These are phyloP conservation scores for Acipenser transmontanus DNA, from an alignment of 2,797 vertebrate species.

Conservation along the genomic window DNA sequence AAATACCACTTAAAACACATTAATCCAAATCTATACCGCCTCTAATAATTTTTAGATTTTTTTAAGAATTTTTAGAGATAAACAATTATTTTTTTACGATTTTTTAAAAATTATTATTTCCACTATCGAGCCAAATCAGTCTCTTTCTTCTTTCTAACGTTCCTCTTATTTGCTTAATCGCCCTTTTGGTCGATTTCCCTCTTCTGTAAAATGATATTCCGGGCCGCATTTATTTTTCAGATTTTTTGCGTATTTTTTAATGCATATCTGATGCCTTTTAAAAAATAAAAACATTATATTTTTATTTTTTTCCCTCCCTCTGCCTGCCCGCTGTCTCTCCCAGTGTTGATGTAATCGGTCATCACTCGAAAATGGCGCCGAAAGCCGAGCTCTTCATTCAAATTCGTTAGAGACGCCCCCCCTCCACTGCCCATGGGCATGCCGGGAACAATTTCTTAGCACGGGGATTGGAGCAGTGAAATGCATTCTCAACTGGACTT, in stretches of 20 bases:
- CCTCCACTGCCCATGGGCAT: slow-evolving; percentile 59
- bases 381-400: slow-evolving; percentile 95
- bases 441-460: slow-evolving; percentile 52
- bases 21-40: slow-evolving; percentile 16
- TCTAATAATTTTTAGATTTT: slow-evolving; percentile 25
- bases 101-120: slow-evolving; percentile 30
- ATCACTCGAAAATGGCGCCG: slow-evolving; percentile 98
- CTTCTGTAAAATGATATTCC: slow-evolving; percentile 7
- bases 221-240: neutral
- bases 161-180: slow-evolving; percentile 14
- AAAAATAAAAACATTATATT: slow-evolving; percentile 3
- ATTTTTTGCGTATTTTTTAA: slow-evolving; percentile 23
- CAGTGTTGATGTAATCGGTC: slow-evolving; percentile 69
- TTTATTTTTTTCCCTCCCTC: neutral
- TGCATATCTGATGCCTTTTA: slow-evolving; percentile 9
- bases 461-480: slow-evolving; percentile 55
- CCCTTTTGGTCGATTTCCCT: slow-evolving; percentile 15
- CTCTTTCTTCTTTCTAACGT: slow-evolving; percentile 25
- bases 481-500: slow-evolving; percentile 68
- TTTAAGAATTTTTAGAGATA: slow-evolving; percentile 29
- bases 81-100: slow-evolving; percentile 23
- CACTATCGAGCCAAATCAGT: slow-evolving; percentile 28
- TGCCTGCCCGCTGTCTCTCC: too few relatives aligned
- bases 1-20: slow-evolving; percentile 28
- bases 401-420: slow-evolving; percentile 89